Base-by-base conservation (phyloP, 2,797 vertebrate species). In the Jordanella pulchra region DNA sequence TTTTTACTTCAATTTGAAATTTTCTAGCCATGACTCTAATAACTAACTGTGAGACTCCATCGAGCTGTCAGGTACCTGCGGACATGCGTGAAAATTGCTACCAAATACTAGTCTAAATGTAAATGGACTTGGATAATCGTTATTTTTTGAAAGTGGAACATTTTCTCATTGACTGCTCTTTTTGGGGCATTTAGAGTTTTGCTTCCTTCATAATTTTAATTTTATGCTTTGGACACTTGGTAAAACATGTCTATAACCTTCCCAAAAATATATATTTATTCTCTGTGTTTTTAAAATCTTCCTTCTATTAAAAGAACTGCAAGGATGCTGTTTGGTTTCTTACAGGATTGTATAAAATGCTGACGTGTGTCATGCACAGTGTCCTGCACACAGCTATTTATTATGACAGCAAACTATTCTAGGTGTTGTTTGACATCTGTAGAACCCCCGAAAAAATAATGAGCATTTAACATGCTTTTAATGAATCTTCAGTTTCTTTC, bases 81-180 rank as follows among this genome's bases (percentile, higher is more conserved):
- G 89, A 92, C 91, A 89, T 85, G 89, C 80, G 73, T 92, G 90
- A 69, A 92, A 93, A 93, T 92, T 85, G 86, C 90, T 83, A 77
- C 80, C 89, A 92, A 92, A 92, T 85, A 82, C 88, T 83, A 86
- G 87, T 94, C 92, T 94, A 94, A 94, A 94, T 94, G 91, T 91
- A 94, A 95, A 94, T 95, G 84, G 91, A 82, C 80, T 89, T 84
- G 77, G 85, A 89, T 94, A 92, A 93, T 94, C 93, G 89, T 90
- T 92, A 87, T 91, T 85, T 92, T 88, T 90, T 91, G 87, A 89
- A 78, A 89, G 86, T 76, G 79, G 71, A 85, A 88, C 81, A 91
- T 84, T 91, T 86, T 91, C 86, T 84, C 85, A 90, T 89, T 89
- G 88, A 88, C 87, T 86, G 55, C 85, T 86, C 82, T 86, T 89